Conservation (phyloP, 2,888 invertebrate species). For the Prosapia bicincta region DNA sequence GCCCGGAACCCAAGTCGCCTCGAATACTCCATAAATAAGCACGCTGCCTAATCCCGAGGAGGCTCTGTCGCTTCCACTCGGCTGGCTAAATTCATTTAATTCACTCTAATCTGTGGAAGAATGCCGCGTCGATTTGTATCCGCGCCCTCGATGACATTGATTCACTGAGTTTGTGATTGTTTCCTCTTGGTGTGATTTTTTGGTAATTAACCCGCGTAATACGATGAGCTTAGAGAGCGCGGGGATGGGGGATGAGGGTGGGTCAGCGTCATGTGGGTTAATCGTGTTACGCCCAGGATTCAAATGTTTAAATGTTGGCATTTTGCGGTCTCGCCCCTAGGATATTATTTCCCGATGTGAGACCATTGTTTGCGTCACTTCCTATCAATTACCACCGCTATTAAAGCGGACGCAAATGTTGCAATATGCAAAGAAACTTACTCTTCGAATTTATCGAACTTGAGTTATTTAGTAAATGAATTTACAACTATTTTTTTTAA, state of each 20-base stretch:
- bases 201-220: constrained; percentile 21
- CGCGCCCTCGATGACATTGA: constrained; percentile 18
- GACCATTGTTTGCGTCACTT: neutral
- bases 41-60: neutral
- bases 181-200: constrained; percentile 24
- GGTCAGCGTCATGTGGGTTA: neutral
- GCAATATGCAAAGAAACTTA: no score
- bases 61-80: neutral
- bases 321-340: neutral
- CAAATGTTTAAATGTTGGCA: neutral
- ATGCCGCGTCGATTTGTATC: constrained; percentile 21
- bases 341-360: neutral
- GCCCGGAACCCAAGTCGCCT: neutral
- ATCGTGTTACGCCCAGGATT: neutral
- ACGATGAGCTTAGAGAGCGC: neutral
- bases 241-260: neutral
- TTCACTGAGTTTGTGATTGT: constrained; percentile 24
- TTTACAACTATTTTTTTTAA: no score
- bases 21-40: neutral
- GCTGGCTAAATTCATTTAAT: neutral
- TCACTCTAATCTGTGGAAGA: constrained; percentile 13
- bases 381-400: no score
- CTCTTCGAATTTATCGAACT: no score
- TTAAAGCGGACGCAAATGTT: no score
- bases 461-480: no score